Evolutionary conservation across 2,113 vertebrate species (phyloP).

Genomic region (Calyptommatus sinebrachiatus): DNA sequence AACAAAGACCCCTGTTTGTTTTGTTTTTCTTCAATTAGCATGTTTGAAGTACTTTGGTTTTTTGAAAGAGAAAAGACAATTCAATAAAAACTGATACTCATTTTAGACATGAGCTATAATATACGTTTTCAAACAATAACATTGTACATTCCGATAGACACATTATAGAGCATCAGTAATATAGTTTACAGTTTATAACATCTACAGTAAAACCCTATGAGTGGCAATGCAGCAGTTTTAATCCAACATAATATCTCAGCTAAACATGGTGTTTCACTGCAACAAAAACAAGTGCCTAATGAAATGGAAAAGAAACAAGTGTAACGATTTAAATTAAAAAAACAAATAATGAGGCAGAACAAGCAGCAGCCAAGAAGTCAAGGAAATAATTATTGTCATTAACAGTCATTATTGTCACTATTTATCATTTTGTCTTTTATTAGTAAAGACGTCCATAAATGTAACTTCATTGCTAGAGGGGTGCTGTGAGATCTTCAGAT

Average conservation of each 20-base stretch:
- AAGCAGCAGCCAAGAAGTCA: conserved; percentile 35
- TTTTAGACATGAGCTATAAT: background rate
- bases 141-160: background rate
- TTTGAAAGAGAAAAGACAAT: background rate
- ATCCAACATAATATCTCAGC: background rate
- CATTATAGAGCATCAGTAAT: background rate
- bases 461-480: background rate
- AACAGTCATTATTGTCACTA: conserved; percentile 10
- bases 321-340: conserved; percentile 33
- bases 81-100: background rate
- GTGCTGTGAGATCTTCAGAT: background rate
- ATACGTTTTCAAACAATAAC: conserved; percentile 8
- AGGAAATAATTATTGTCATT: conserved; percentile 15
- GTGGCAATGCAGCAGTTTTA: background rate
- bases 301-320: conserved; percentile 30
- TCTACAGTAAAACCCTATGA: background rate
- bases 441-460: background rate
- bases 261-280: background rate
- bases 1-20: too few relatives aligned
- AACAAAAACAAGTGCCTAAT: conserved; percentile 25
- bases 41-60: background rate
- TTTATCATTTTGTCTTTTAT: conserved; percentile 17
- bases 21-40: background rate
- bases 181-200: background rate
- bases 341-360: conserved; percentile 47